A percentile compares a stretch with the other conserved stretches of the same genome.
These are phyloP conservation scores for Pterois miles DNA, from an alignment of 2,797 vertebrate species.

Conservation along the genomic window DNA sequence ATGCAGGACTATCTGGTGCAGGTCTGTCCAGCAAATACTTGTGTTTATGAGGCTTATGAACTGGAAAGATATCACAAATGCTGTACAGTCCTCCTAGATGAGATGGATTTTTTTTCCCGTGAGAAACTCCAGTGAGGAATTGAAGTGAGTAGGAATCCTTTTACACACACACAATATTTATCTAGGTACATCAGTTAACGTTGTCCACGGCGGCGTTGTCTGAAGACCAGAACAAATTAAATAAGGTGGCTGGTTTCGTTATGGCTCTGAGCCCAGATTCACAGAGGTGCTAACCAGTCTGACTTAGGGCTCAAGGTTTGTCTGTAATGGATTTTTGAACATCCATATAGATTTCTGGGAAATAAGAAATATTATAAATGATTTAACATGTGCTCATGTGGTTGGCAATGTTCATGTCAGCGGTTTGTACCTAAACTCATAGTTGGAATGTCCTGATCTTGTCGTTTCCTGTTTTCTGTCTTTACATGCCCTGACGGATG, in stretches of 20 bases:
- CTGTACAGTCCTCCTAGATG: not conserved
- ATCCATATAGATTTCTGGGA: not conserved
- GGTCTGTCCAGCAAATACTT: conserved; percentile 3
- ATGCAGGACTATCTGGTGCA: conserved; percentile 20
- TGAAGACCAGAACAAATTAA: conserved; percentile 15
- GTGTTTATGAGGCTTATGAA: not conserved
- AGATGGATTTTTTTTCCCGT: not conserved
- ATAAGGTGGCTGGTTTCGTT: not conserved
- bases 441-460: not conserved
- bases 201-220: conserved; percentile 2
- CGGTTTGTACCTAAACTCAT: not conserved
- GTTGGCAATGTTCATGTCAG: not conserved
- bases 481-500: not conserved
- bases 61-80: too few species aligned
- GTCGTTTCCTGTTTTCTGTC: not conserved
- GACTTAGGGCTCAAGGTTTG: not conserved
- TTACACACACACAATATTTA: not conserved
- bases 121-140: conserved; percentile 11
- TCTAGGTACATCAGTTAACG: not conserved
- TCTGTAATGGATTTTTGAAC: not conserved
- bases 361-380: not conserved
- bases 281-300: not conserved
- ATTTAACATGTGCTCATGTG: not conserved
- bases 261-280: conserved; percentile 1
- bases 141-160: conserved; percentile 6